Evolutionary conservation across 2,113 vertebrate genomes (phyloP).

Genomic region (Grammomys dolichurus): DNA sequence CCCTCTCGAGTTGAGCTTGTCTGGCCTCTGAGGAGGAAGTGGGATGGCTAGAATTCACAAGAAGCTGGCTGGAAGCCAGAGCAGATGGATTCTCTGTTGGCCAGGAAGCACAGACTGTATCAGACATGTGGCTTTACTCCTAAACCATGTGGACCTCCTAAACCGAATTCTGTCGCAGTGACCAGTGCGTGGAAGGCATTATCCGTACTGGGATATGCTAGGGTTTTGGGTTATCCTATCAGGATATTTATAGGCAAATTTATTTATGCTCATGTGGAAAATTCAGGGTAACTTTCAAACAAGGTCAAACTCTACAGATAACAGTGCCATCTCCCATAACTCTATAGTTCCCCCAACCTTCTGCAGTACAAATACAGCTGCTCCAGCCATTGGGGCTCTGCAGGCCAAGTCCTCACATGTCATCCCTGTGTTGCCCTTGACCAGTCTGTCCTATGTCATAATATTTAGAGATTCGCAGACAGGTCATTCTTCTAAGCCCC

Average conservation of each 20-base stretch:
- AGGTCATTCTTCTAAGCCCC: neutral
- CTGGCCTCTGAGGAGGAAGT: neutral
- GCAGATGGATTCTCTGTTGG: neutral
- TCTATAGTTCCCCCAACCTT: neutral
- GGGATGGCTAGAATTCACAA: neutral
- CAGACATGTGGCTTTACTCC: neutral
- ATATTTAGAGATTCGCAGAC: accelerated
- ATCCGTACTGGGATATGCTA: neutral
- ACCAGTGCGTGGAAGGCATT: neutral
- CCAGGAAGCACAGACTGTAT: neutral
- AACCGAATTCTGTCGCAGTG: neutral
- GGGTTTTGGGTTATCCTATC: neutral
- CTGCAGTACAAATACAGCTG: neutral
- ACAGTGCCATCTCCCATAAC: neutral
- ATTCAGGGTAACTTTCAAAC: neutral
- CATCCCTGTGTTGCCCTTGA: neutral
- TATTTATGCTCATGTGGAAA: neutral
- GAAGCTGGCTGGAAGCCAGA: neutral
- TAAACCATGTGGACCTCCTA: neutral
- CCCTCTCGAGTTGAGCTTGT: neutral
- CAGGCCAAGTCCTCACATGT: neutral
- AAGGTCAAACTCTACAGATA: neutral
- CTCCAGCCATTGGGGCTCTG: neutral
- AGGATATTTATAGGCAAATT: neutral
- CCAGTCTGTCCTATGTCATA: accelerated